Percentiles rank a stretch among this genome's conserved stretches.
phyloP scores from a whole-genome alignment of 2,888 invertebrate genomes.

The Microctonus brassicae region DNA sequence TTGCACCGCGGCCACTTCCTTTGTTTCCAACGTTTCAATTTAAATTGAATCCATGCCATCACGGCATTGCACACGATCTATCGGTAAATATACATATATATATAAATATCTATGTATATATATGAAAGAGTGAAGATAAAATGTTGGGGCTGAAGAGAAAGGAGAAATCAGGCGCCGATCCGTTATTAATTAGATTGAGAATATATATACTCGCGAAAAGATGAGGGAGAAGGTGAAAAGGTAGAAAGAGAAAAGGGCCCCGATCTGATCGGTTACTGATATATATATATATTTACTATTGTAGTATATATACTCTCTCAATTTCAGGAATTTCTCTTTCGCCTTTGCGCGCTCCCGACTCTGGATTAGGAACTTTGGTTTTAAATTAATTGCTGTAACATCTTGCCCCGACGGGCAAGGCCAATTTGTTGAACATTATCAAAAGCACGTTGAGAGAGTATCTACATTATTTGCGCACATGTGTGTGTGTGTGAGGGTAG shows the following conservation, averaged over 20 bases:
- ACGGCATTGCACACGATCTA: slow-evolving; percentile 17
- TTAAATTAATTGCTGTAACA: slow-evolving; percentile 62
- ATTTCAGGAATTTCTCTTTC: slow-evolving; percentile 34
- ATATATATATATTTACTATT: no score
- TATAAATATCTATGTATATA: slow-evolving; percentile 25
- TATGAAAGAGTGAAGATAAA: slow-evolving; percentile 35
- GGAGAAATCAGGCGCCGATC: slow-evolving; percentile 62
- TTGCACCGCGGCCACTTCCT: slow-evolving; percentile 59
- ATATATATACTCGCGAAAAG: slow-evolving; percentile 47
- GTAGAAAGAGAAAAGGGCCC: slow-evolving; percentile 53
- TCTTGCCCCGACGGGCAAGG: slow-evolving; percentile 40
- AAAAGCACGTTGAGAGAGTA: slow-evolving; percentile 17
- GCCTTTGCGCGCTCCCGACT: slow-evolving; percentile 38
- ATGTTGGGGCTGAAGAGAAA: slow-evolving; percentile 18
- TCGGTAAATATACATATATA: slow-evolving; percentile 23
- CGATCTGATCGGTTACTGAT: slow-evolving; percentile 25
- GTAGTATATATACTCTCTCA: no score
- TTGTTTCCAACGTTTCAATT: slow-evolving; percentile 68
- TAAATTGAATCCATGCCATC: slow-evolving; percentile 57
- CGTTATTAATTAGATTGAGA: slow-evolving; percentile 67
- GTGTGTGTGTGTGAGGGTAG: no score
- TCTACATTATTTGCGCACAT: neutral
- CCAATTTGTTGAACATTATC: slow-evolving; percentile 48
- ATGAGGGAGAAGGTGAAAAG: slow-evolving; percentile 48
- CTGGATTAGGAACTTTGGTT: slow-evolving; percentile 44